Evolutionary conservation across 2,888 invertebrate genomes (phyloP).

Genomic region (Zaprionus bogoriensis): DNA sequence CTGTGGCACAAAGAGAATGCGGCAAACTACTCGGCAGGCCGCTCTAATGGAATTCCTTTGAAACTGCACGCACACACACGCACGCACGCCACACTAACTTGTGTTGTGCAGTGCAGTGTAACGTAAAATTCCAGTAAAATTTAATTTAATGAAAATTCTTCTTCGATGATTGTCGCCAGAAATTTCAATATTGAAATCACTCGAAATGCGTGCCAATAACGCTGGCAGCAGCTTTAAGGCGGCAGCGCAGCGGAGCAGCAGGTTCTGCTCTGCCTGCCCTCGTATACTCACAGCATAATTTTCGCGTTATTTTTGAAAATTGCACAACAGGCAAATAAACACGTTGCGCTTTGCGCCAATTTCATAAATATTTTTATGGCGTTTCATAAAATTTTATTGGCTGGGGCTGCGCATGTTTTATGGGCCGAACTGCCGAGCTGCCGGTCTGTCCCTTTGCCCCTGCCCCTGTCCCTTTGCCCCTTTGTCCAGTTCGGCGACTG

Average conservation of each 20-base stretch:
- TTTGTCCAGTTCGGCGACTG: constrained; percentile 1
- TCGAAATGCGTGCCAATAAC: no score
- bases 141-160: not conserved
- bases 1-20: not conserved
- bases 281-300: constrained; percentile 60
- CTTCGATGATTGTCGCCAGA: not conserved
- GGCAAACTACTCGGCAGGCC: not conserved
- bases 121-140: not conserved
- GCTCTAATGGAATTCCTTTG: constrained; percentile 18
- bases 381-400: constrained; percentile 75
- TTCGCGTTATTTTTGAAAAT: constrained; percentile 68
- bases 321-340: constrained; percentile 64
- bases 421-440: constrained; percentile 10
- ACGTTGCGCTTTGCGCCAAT: constrained; percentile 63
- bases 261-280: no score
- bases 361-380: constrained; percentile 76
- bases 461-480: not conserved
- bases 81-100: not conserved
- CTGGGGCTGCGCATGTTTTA: constrained; percentile 55
- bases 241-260: no score
- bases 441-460: not conserved
- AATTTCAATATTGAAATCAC: not conserved
- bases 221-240: no score
- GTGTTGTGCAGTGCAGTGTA: not conserved
- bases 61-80: not conserved